Base-by-base conservation (phyloP, 2,888 invertebrate genomes). In the Sesia apiformis region DNA sequence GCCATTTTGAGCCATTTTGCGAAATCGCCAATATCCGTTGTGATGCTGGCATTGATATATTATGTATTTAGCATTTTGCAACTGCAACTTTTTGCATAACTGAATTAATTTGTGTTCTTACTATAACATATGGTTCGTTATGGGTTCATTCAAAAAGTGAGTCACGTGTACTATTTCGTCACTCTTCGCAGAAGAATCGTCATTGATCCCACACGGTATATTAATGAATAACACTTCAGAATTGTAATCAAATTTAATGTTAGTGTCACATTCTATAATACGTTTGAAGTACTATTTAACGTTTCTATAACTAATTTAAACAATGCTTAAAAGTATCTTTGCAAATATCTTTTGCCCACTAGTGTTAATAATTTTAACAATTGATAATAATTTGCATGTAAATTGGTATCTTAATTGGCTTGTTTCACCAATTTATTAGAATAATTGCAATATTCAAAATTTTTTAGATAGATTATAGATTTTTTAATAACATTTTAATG, bases 111-210 rank as follows among this genome's bases (percentile, higher is more conserved):
- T 50, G 50, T 8, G 38, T 38, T 50, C 38, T 50, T 50, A 50
- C 50, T 50, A 50, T 39, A 38, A 8, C 50, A 50, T 50, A 38
- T 50, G 50, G 50, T 50, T 50, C 46, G 50, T 23, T 23, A 23
- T 23, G 23, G 23, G 23, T 50, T 50, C 50, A 39, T 39, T 74
- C 63, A 70, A 59, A 63, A 53, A 70, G 63, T 81, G 79, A 84
- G 63, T 81, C 79, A 81, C 58, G 8, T 57, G 53, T 67, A 58
- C 66, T 56, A 67, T 80, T 75, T 78, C 73, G 71, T 79, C 76
- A 78, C 66, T 68, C 73, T 75, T 56, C 67, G 69, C 69, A 74
- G 72, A 75, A 80, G 69, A 70, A 68, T 68, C 75, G 72, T 72
- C 74, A 71, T 75, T 63, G 67, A 63, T 69, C 79, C 75, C 73